Percentiles rank a stretch among this genome's conserved stretches.
Evolutionary conservation across 1,140 invertebrate genomes (phyloP).

Genomic region (Frieseomelitta varia): DNA sequence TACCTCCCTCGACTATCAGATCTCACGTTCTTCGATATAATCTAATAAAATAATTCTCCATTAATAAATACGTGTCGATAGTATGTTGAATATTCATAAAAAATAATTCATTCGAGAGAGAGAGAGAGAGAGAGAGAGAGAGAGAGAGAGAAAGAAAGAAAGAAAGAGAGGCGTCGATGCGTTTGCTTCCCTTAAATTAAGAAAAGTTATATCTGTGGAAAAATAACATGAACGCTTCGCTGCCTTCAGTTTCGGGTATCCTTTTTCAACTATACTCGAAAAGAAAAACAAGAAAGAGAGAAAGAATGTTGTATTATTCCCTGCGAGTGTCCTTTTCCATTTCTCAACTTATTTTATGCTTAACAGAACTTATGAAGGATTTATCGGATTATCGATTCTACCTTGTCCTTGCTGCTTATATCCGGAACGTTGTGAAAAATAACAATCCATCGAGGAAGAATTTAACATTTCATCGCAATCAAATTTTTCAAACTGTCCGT

Average conservation of each 20-base stretch:
- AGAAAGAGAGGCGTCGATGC: not conserved
- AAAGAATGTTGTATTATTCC: not conserved
- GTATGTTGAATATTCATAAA: slow-evolving; percentile 35
- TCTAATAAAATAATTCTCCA: slow-evolving; percentile 51
- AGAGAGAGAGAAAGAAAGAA: not conserved
- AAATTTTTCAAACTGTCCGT: too few relatives aligned
- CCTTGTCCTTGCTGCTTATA: slow-evolving; percentile 18
- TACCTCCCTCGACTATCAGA: slow-evolving; percentile 51
- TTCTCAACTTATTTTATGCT: slow-evolving; percentile 10
- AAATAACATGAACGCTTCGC: slow-evolving; percentile 30
- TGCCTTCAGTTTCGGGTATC: slow-evolving; percentile 10
- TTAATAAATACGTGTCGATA: slow-evolving; percentile 36
- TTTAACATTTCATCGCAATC: not conserved
- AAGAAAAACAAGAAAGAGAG: not conserved
- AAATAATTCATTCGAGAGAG: slow-evolving; percentile 23
- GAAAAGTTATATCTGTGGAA: slow-evolving; percentile 10
- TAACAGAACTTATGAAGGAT: slow-evolving; percentile 12
- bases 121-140: not conserved
- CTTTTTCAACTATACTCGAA: not conserved
- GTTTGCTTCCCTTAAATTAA: not conserved
- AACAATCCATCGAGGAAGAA: not conserved
- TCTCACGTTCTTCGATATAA: slow-evolving; percentile 55
- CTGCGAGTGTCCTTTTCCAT: slow-evolving; percentile 36
- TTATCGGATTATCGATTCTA: slow-evolving; percentile 45
- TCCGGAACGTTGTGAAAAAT: not conserved